Base-by-base conservation (phyloP, 2,888 invertebrate species). In the Actias luna region DNA sequence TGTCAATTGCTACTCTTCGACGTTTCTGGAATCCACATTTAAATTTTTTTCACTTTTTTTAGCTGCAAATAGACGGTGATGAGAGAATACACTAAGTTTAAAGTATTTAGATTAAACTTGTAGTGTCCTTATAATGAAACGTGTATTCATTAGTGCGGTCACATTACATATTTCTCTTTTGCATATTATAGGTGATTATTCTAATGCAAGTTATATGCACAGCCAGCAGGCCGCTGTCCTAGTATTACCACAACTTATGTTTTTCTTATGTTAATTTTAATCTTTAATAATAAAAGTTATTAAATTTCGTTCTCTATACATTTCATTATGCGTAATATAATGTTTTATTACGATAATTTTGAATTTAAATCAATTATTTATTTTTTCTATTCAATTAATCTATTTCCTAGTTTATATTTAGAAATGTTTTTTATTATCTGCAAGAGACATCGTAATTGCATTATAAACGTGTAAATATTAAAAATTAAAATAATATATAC, bases 1-100 rank as follows among this genome's bases (percentile, higher is more conserved):
- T 60, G 46, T 58, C 33, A 52, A 18, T 33, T 39, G 62, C 39
- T 42, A 4, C 39, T 42, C 27, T 16, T 55, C 52, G 29, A 55
- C 29, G n/a, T 29, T 52, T 27, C 52, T 27, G 52, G 52, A 52
- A 27, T 55, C n/a, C 16, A 16, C 27, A 5, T 55, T 29, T 55
- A 55, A 55, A 29, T 3, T 4, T 7, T 42, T 46, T 22, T 8
- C 16, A n/a, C 5, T 16, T 8, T 46, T 46, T 22, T 39, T 39
- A 39, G n/a, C 4, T 39, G 4, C n/a, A n/a, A 39, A 0, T 39
- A 18, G 14, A 39, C n/a, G 46, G 8, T 46, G 18, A 10, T 22
- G 7, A 1, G 46, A 22, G 18, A 42, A 7, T 18, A 42, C 8
- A 18, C 4, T 22, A 46, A 22, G 10, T 2, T 5, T 39, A 39